Base-by-base conservation (phyloP, 2,113 vertebrate genomes). In the Struthidea cinerea region DNA sequence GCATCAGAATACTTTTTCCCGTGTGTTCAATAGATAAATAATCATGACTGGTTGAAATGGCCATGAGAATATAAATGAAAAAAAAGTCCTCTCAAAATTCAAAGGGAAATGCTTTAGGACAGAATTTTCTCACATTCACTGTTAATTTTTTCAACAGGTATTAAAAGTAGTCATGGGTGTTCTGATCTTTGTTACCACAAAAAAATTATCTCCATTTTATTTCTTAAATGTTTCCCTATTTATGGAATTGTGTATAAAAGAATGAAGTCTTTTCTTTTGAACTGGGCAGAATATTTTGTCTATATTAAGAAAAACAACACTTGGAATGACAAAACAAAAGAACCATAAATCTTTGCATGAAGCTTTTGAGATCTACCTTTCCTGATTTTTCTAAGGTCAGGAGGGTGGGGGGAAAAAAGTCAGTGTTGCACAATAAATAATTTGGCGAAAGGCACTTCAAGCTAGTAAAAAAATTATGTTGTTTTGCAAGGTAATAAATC, bases 371-470 rank as follows among this genome's bases (percentile, higher is more conserved):
- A 32, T 73, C 52, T 90, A 64, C 3, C 3, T 13, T 41, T 82
- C 17, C 28, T 50, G 42, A 15, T 5, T 60, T 90, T 88, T 52
- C 11, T 39, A 35, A 41, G 26, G 18, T 10, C 4, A 9, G 19
- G 2, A 12, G 6, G 27, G 16, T 10, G 4, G 2, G 8, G 16
- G 10, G 22, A 11, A 22, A 30, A 52, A 56, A 28, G 0, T 21
- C 11, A 27, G 15, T 14, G 2, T 18, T 64, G 7, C 27, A 52
- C 13, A 80, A 11, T 14, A 57, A 89, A 63, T 12, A 74, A 42
- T 2, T 32, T 70, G 5, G 17, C 11, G 79, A 84, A 77, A 63
- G 7, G 7, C 14, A 63, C 28, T 64, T 70, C 23, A 70, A 35
- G 6, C 16, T 87, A 27, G 0, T 44, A 42, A 93, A 90, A 60